Conservation (phyloP, 2,113 vertebrate genomes). For the Indri indri region DNA sequence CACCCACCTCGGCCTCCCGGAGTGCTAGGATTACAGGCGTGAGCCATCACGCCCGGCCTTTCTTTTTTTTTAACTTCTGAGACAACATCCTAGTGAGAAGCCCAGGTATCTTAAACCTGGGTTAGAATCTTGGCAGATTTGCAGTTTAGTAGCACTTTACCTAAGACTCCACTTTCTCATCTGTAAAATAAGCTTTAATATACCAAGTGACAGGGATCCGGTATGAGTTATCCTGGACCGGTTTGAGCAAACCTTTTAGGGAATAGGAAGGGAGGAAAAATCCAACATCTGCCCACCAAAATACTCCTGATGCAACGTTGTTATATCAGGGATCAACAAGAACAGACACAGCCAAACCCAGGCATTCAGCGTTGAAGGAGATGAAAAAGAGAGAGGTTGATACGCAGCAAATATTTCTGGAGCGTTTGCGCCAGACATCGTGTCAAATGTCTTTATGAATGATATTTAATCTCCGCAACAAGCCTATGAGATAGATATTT, state of each 20-base stretch:
- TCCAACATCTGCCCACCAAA: neutral
- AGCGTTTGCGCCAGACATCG: neutral
- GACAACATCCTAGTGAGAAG: neutral
- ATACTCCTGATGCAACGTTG: neutral
- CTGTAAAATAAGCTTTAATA: neutral
- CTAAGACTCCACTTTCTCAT: neutral
- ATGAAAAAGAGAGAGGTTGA: neutral
- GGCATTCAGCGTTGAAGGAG: neutral
- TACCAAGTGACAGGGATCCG: neutral
- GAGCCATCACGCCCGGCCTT: too few species aligned
- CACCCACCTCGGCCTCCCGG: too few species aligned
- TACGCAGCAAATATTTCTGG: neutral
- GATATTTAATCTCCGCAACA: neutral
- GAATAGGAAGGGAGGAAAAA: neutral
- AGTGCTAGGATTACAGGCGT: too few species aligned
- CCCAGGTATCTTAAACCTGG: neutral
- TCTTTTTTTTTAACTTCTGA: too few species aligned
- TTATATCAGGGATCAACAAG: neutral
- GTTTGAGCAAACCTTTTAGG: neutral
- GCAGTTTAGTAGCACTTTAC: neutral
- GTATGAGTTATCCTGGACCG: neutral
- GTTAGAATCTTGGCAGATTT: neutral
- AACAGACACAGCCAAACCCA: neutral
- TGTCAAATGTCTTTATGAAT: neutral
- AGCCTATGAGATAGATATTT: neutral